Conservation (phyloP, 2,113 vertebrate species). For the Micronycteris hirsuta region DNA sequence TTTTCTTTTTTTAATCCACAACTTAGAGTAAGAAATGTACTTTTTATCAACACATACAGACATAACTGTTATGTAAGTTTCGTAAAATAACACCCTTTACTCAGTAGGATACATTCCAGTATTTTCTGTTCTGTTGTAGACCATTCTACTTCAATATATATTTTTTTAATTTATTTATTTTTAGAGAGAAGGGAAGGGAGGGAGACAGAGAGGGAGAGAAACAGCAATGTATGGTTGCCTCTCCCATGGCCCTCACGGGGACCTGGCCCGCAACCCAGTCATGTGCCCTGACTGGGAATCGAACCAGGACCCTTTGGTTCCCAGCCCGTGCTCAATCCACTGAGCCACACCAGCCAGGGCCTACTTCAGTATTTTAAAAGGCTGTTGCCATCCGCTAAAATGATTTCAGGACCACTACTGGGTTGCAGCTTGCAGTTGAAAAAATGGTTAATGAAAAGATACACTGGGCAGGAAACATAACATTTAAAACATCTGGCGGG, state of each 20-base stretch:
- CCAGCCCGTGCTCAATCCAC: too few relatives aligned
- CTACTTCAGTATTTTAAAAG: conserved; percentile 2
- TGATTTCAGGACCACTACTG: neutral
- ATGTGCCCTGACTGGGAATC: too few relatives aligned
- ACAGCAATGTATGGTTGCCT: too few relatives aligned
- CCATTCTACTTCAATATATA: neutral
- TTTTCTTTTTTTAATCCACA: neutral
- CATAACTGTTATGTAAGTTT: neutral
- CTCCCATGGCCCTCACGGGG: too few relatives aligned
- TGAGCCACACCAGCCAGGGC: too few relatives aligned
- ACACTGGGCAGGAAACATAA: neutral
- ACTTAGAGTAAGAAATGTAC: neutral
- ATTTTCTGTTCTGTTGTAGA: neutral
- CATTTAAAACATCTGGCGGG: conserved; percentile 28
- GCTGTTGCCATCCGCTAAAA: neutral
- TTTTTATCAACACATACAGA: neutral
- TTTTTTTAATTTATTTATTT: too few relatives aligned
- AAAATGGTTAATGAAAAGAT: conserved; percentile 12
- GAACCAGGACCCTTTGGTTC: too few relatives aligned
- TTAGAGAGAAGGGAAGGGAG: too few relatives aligned
- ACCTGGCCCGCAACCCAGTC: too few relatives aligned
- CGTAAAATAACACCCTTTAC: neutral
- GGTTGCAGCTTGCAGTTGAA: neutral
- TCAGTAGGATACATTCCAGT: neutral
- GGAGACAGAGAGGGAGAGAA: too few relatives aligned